phyloP scores from a whole-genome alignment of 2,888 invertebrate species.

The Caenorhabditis sp. region DNA sequence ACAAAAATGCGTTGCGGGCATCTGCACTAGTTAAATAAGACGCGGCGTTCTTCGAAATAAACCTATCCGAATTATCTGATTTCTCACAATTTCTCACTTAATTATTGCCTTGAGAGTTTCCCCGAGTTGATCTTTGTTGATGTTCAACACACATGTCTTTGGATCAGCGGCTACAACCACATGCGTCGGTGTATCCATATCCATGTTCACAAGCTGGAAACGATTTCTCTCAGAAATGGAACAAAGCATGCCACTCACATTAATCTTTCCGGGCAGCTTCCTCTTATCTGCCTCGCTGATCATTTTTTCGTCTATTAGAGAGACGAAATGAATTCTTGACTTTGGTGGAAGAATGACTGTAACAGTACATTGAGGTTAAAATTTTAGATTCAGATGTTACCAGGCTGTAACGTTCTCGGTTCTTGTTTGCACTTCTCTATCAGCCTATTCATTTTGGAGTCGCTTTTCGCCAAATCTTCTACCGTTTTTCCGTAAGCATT shows the following conservation, averaged over 20 bases:
- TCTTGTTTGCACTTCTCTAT: constrained; percentile 38
- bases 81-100: constrained; percentile 30
- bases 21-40: constrained; percentile 7
- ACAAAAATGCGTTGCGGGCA: constrained; percentile 12
- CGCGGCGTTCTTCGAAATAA: too few species aligned
- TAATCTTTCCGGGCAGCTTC: constrained; percentile 59
- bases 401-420: constrained; percentile 46
- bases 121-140: constrained; percentile 47
- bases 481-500: constrained; percentile 49
- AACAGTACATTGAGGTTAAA: neutral
- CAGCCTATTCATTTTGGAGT: constrained; percentile 41
- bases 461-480: constrained; percentile 33
- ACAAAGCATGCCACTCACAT: constrained; percentile 28
- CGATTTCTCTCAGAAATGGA: too few species aligned
- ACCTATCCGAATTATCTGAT: too few species aligned
- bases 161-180: constrained; percentile 44
- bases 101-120: constrained; percentile 55
- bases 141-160: constrained; percentile 39
- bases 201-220: constrained; percentile 44
- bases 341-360: constrained; percentile 65
- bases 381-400: constrained; percentile 14
- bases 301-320: constrained; percentile 42
- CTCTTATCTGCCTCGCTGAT: constrained; percentile 42
- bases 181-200: constrained; percentile 53
- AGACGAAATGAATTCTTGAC: constrained; percentile 56